Conservation (phyloP, 2,113 vertebrate species). For the Shinisaurus crocodilurus region DNA sequence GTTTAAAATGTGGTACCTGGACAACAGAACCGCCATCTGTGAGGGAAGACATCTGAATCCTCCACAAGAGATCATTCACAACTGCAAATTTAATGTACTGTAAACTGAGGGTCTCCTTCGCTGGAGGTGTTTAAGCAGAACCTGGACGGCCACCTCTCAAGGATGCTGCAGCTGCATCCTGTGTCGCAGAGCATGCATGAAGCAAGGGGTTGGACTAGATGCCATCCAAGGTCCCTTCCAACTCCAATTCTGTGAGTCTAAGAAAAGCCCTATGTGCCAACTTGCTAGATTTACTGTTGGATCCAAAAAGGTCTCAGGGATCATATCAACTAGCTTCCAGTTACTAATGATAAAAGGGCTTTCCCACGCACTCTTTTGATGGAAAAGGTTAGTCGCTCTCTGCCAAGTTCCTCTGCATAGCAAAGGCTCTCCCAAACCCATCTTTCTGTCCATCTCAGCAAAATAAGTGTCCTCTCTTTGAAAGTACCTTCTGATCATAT, state of each 20-base stretch:
- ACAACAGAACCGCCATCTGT: background rate
- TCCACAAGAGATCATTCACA: background rate
- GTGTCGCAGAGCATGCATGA: too few relatives aligned
- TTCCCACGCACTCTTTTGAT: background rate
- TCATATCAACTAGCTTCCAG: background rate
- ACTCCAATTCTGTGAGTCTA: background rate
- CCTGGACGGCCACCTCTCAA: too few relatives aligned
- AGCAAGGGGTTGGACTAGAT: background rate
- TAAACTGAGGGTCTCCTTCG: background rate
- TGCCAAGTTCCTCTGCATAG: too few relatives aligned
- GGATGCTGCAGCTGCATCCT: background rate
- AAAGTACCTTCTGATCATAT: constrained; percentile 87
- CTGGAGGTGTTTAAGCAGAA: background rate
- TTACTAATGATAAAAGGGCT: background rate
- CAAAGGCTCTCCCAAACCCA: background rate
- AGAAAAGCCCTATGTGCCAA: background rate
- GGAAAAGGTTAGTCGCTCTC: background rate
- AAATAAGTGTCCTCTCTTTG: fast-evolving
- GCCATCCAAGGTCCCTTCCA: background rate
- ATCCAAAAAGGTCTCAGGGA: background rate
- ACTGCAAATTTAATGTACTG: background rate
- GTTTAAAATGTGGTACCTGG: background rate
- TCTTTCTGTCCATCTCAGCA: too few relatives aligned
- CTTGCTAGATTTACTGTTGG: background rate
- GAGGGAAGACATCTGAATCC: background rate